Evolutionary conservation across 92 coral and sea anemone genomes (phyloP), one percentile per base, ranked within the genome.

Genomic region (Micromussa lordhowensis): DNA sequence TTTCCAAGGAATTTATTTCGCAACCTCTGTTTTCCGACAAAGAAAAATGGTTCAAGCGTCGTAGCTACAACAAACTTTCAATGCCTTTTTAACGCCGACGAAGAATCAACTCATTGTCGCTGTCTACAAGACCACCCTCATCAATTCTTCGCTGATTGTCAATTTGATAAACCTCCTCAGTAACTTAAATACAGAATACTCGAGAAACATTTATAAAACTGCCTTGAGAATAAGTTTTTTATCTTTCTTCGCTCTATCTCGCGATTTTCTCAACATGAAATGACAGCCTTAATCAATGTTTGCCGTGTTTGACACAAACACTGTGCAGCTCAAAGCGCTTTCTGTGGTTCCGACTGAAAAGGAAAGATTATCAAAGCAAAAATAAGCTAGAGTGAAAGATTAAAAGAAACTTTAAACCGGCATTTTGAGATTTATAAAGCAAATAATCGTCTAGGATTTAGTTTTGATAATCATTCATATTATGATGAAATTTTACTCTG

Each of bases 1-100:
- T 77, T 77, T 28, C 38, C 16, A 16, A 29, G 53, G 89, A 86
- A 86, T 86, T 86, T 86, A 13, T 73, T 57, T 32, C 72, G 74
- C 71, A 55, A 84, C 55, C 71, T 34, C 14, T 53, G 57, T 44
- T 14, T 85, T 77, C 24, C 22, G 14, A 21, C 53, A 85, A 85
- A 71, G 21, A 34, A 13, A 44, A 74, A 34, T 57, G 24, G 22
- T 85, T 58, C 12, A 14, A 63, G 51, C 75, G 48, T 30, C 1
- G 54, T 54, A 26, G 24, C 15, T 51, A 0, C 35, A 58, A 18
- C 30, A 34, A 24, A 17, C 29, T 59, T 34, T 32, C 28, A 13
- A 34, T 58, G 11, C 16, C 51, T 80, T 61, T 80, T 22, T 15
- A 32, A 36, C 3, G n/a, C 49, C 82, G 63, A 48, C 64, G 18